Conservation (phyloP, 2,113 vertebrate genomes). For the Machaerirhynchus nigripectus region DNA sequence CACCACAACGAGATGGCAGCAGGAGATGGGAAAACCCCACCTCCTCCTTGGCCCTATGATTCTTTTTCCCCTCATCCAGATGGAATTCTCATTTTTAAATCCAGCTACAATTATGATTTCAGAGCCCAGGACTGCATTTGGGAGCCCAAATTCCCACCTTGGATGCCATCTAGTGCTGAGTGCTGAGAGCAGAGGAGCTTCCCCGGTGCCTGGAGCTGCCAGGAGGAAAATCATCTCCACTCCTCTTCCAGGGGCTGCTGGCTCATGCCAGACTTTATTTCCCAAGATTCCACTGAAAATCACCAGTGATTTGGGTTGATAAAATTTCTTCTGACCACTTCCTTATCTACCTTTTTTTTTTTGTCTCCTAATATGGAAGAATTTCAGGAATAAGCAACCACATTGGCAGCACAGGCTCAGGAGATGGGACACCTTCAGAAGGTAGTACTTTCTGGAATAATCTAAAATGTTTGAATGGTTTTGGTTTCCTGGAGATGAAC, state of each 20-base stretch:
- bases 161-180: constrained; percentile 33
- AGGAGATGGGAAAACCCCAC: background rate
- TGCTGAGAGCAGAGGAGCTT: background rate
- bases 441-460: background rate
- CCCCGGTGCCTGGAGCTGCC: background rate
- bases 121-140: background rate
- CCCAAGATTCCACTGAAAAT: background rate
- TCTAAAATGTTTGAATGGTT: background rate
- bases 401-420: background rate
- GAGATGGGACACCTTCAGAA: background rate
- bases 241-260: background rate
- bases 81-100: background rate
- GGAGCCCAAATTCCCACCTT: background rate
- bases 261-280: background rate
- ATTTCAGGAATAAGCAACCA: background rate
- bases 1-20: background rate
- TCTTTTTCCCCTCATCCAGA: background rate
- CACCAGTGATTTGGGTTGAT: background rate
- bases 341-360: background rate
- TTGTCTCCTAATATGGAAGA: background rate
- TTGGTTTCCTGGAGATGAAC: background rate
- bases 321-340: background rate
- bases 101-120: background rate
- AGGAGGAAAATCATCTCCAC: background rate
- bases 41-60: fast-evolving